A percentile compares a stretch with the other conserved stretches of the same genome.
These are phyloP conservation scores for Biston betularia DNA, from an alignment of 2,888 invertebrate genomes.

Conservation along the genomic window DNA sequence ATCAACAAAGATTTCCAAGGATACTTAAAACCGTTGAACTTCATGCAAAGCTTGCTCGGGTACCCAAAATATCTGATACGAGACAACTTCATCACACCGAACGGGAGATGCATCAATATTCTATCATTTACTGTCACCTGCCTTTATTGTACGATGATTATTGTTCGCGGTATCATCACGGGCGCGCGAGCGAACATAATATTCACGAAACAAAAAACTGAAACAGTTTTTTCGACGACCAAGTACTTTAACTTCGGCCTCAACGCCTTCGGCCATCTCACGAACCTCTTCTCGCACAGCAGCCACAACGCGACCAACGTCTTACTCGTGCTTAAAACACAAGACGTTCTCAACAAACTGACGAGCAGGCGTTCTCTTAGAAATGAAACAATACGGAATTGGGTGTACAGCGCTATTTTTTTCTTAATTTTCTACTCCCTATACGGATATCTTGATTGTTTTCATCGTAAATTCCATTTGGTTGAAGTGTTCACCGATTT, in stretches of 20 bases:
- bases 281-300: background rate
- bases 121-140: constrained; percentile 14
- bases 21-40: constrained; percentile 21
- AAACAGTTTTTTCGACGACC: background rate
- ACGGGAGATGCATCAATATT: background rate
- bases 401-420: background rate
- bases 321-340: constrained; percentile 19
- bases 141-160: constrained; percentile 1
- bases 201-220: background rate
- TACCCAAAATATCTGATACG: constrained; percentile 25
- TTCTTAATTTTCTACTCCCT: constrained; percentile 1
- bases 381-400: constrained; percentile 12
- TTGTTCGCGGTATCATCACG: background rate
- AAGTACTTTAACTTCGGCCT: constrained; percentile 3
- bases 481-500: background rate
- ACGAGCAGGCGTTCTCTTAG: background rate
- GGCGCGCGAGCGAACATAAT: background rate
- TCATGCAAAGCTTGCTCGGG: constrained; percentile 9
- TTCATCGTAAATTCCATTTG: background rate
- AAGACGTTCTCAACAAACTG: constrained; percentile 10
- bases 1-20: constrained; percentile 21
- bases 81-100: constrained; percentile 29
- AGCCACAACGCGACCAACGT: constrained; percentile 13
- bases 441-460: background rate
- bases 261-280: constrained; percentile 4